These are phyloP conservation scores for Tortrix viridana DNA, from an alignment of 2,888 invertebrate species.

Conservation along the genomic window DNA sequence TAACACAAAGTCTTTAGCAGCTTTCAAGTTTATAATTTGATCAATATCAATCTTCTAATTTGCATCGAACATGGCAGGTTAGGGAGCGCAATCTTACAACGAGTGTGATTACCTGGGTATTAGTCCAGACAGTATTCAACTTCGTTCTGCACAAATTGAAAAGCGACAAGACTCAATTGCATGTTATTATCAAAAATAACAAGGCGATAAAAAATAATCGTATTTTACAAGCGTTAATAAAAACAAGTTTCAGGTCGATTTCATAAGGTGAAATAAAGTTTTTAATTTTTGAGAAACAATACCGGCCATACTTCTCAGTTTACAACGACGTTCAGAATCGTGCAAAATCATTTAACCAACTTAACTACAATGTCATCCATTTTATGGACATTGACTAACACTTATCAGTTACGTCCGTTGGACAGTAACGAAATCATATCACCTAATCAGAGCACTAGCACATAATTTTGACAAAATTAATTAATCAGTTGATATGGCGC, in stretches of 20 bases:
- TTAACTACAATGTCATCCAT: conserved; percentile 65
- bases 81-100: no score
- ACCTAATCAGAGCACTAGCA: conserved; percentile 49
- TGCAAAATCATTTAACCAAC: conserved; percentile 56
- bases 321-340: conserved; percentile 2
- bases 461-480: conserved; percentile 46
- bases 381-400: conserved; percentile 64
- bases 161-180: no score
- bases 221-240: neutral
- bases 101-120: no score
- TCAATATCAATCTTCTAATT: no score
- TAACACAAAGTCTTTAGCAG: no score
- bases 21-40: no score
- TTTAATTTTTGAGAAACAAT: conserved; percentile 12
- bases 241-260: neutral
- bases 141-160: no score
- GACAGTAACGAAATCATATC: conserved; percentile 54
- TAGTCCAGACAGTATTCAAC: no score
- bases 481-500: conserved; percentile 55
- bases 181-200: neutral
- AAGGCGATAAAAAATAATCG: neutral
- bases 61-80: no score
- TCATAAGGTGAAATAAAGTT: conserved; percentile 16
- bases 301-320: conserved; percentile 5
- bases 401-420: conserved; percentile 50